Conservation (phyloP, 1,140 invertebrate genomes). For the Adoxophyes honmai region DNA sequence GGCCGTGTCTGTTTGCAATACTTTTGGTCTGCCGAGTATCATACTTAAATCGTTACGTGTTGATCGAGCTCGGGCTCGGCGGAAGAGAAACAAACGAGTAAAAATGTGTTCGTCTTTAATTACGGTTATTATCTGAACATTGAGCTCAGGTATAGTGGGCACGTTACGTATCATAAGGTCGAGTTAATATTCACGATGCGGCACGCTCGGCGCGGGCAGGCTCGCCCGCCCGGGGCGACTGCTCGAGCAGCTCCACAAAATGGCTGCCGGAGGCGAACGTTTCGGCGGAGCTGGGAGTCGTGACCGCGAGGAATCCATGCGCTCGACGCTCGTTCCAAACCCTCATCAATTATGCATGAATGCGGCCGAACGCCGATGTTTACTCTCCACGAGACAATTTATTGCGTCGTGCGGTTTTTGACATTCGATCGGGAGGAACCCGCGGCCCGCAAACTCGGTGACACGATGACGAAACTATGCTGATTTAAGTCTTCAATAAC, state of each 20-base stretch:
- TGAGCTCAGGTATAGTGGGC: constrained; percentile 19
- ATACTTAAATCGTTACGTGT: constrained; percentile 38
- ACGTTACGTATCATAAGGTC: constrained; percentile 39
- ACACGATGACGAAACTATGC: constrained; percentile 38
- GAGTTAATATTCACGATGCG: constrained; percentile 63
- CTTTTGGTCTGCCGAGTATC: constrained; percentile 26
- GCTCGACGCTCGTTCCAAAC: constrained; percentile 56
- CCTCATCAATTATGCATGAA: constrained; percentile 76
- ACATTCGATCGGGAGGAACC: constrained; percentile 54
- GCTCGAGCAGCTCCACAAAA: constrained; percentile 46
- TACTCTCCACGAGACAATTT: constrained; percentile 74
- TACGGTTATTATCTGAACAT: constrained; percentile 30
- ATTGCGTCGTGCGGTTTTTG: constrained; percentile 72
- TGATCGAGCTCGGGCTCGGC: constrained; percentile 29
- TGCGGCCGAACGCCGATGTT: constrained; percentile 69
- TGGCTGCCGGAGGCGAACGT: constrained; percentile 60
- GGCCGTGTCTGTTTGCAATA: constrained; percentile 37
- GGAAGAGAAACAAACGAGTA: constrained; percentile 31
- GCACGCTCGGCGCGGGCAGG: constrained; percentile 47
- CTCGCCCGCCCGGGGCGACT: constrained; percentile 16
- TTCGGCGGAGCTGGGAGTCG: constrained; percentile 60
- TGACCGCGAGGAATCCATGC: constrained; percentile 71
- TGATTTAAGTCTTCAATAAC: constrained; percentile 24
- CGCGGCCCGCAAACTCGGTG: constrained; percentile 27
- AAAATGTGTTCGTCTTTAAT: constrained; percentile 33